Conservation (phyloP, 1,140 invertebrate species). For the Pantala flavescens region DNA sequence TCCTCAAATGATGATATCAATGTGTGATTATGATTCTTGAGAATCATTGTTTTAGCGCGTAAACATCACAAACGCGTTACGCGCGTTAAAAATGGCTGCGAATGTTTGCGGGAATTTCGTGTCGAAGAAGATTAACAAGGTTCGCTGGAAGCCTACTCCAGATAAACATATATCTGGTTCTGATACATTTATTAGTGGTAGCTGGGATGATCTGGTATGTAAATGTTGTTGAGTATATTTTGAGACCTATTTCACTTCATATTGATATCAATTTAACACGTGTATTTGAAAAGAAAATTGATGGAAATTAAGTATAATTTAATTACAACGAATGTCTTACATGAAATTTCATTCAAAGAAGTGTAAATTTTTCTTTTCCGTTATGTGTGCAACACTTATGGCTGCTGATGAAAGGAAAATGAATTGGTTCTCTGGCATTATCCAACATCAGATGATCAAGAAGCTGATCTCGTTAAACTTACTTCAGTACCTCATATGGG, state of each 20-base stretch:
- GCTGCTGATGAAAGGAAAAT: background rate
- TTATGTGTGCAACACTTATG: too few relatives aligned
- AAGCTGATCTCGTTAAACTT: background rate
- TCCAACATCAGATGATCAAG: background rate
- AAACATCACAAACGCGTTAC: too few relatives aligned
- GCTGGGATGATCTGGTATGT: constrained; percentile 12
- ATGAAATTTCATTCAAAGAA: too few relatives aligned
- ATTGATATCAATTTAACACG: too few relatives aligned
- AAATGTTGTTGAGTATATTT: background rate
- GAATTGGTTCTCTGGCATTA: background rate
- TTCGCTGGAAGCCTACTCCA: constrained; percentile 12
- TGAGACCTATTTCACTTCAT: too few relatives aligned
- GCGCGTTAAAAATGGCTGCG: constrained; percentile 15
- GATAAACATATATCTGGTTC: background rate
- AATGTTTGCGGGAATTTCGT: constrained; percentile 30
- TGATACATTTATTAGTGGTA: constrained; percentile 5
- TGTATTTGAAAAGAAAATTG: too few relatives aligned
- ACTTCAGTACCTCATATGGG: background rate
- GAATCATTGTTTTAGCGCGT: too few relatives aligned
- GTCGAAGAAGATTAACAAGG: constrained; percentile 25
- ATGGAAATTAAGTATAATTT: too few relatives aligned
- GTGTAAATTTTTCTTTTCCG: too few relatives aligned
- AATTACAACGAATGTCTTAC: too few relatives aligned
- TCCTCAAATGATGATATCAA: too few relatives aligned
- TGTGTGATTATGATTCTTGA: too few relatives aligned